phyloP scores from a whole-genome alignment of 2,888 invertebrate species.

The Adela reaumurella region DNA sequence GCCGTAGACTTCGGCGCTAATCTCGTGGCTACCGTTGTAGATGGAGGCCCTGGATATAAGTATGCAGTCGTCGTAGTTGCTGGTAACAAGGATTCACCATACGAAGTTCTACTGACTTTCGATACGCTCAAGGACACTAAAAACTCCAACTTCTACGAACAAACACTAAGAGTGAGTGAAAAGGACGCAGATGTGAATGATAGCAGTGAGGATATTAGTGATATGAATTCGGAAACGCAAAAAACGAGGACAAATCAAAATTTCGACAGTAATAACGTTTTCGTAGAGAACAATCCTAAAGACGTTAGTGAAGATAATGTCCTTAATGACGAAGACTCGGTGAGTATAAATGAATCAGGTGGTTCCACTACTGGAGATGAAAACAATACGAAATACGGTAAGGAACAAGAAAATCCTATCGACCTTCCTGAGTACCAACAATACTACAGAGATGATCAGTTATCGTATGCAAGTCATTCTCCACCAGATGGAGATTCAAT shows the following conservation, averaged over 20 bases:
- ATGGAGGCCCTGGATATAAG: conserved; percentile 45
- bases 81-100: conserved; percentile 32
- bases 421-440: too few relatives aligned
- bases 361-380: too few relatives aligned
- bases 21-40: conserved; percentile 37
- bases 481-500: neutral
- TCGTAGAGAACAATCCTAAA: neutral
- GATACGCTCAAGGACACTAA: conserved; percentile 20
- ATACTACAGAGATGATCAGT: too few relatives aligned
- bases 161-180: neutral
- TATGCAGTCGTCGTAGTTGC: conserved; percentile 38
- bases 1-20: conserved; percentile 44
- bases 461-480: too few relatives aligned
- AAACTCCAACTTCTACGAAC: neutral
- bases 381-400: too few relatives aligned
- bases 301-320: neutral
- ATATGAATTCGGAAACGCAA: neutral
- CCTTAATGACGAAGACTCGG: too few relatives aligned
- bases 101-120: conserved; percentile 38
- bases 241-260: neutral
- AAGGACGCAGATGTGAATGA: neutral
- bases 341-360: too few relatives aligned
- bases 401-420: neutral
- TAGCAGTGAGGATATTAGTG: neutral
- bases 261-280: neutral